Evolutionary conservation across 2,888 invertebrate species (phyloP).

Genomic region (Drosophila anomelani): DNA sequence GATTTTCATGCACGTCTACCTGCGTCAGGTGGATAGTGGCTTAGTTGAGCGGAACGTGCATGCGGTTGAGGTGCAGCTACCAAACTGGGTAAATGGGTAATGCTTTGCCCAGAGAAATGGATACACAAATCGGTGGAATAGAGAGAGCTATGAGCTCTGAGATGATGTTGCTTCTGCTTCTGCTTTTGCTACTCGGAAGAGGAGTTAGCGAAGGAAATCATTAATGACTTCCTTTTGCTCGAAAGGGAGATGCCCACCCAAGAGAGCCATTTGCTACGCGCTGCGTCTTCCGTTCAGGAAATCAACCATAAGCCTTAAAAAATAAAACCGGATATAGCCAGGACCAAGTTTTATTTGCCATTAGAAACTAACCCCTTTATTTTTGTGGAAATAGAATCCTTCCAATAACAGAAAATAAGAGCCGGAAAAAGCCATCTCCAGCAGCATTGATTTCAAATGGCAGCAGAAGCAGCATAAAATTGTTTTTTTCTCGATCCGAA

Average conservation of each 20-base stretch:
- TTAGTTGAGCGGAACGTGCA: conserved; percentile 37
- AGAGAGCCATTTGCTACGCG: conserved; percentile 7
- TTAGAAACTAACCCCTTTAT: conserved; percentile 11
- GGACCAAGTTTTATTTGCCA: conserved; percentile 22
- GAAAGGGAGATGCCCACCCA: conserved; percentile 3
- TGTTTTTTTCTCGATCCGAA: conserved; percentile 23
- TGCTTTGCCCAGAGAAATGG: conserved; percentile 1
- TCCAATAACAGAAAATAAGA: conserved; percentile 17
- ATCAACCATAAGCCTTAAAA: conserved; percentile 27
- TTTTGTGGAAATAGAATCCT: not conserved
- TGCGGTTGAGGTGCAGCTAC: conserved; percentile 47
- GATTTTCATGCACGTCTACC: conserved; percentile 76
- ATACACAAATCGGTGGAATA: not conserved
- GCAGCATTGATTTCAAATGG: conserved; percentile 63
- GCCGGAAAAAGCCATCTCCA: conserved; percentile 59
- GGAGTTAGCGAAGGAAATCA: conserved; percentile 38
- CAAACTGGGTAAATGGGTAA: conserved; percentile 18
- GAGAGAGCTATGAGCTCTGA: not conserved
- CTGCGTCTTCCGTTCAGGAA: conserved; percentile 26
- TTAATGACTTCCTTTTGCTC: conserved; percentile 25
- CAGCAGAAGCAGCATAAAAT: conserved; percentile 15
- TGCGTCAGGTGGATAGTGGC: conserved; percentile 37
- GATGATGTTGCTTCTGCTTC: not conserved
- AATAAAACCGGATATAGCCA: conserved; percentile 20
- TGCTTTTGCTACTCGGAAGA: conserved; percentile 1